These are phyloP conservation scores for Micromussa lordhowensis DNA, from an alignment of 92 coral and sea anemone species.

Conservation along the genomic window DNA sequence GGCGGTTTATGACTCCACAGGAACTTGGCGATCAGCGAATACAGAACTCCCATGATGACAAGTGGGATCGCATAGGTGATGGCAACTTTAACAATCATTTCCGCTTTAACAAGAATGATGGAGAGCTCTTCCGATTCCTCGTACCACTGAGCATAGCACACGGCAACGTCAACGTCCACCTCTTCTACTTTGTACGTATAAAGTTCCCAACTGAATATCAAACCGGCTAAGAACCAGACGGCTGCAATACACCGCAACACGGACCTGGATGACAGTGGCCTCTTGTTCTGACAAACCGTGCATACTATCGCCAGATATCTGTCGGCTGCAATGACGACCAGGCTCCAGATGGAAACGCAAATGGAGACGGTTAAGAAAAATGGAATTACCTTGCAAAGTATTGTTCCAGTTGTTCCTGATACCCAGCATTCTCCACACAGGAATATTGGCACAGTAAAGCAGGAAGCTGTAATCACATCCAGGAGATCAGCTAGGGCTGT, in stretches of 20 bases:
- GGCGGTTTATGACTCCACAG: constrained; percentile 63
- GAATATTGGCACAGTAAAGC: constrained; percentile 13
- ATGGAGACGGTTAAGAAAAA: constrained; percentile 18
- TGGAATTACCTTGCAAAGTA: constrained; percentile 33
- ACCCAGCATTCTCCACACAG: constrained; percentile 25
- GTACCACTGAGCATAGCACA: constrained; percentile 20
- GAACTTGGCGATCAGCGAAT: constrained; percentile 54
- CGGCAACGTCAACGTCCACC: neutral
- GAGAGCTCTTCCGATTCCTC: constrained; percentile 3
- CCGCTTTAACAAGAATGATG: constrained; percentile 2
- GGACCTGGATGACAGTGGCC: constrained; percentile 19
- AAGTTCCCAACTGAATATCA: constrained; percentile 25
- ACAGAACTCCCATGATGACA: constrained; percentile 52
- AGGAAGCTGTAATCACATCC: constrained; percentile 23
- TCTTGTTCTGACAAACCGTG: neutral
- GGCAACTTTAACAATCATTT: constrained; percentile 58
- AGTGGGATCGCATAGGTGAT: constrained; percentile 72
- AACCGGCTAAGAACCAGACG: constrained; percentile 32
- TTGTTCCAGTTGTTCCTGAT: constrained; percentile 12
- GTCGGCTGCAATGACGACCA: constrained; percentile 37
- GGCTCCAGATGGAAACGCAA: constrained; percentile 34
- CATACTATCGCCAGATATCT: constrained; percentile 43
- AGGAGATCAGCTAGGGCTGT: constrained; percentile 41
- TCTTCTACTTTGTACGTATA: constrained; percentile 15
- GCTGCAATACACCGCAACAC: constrained; percentile 3